Base-by-base conservation (phyloP, 1,140 invertebrate species). In the Temnothorax longispinosus region DNA sequence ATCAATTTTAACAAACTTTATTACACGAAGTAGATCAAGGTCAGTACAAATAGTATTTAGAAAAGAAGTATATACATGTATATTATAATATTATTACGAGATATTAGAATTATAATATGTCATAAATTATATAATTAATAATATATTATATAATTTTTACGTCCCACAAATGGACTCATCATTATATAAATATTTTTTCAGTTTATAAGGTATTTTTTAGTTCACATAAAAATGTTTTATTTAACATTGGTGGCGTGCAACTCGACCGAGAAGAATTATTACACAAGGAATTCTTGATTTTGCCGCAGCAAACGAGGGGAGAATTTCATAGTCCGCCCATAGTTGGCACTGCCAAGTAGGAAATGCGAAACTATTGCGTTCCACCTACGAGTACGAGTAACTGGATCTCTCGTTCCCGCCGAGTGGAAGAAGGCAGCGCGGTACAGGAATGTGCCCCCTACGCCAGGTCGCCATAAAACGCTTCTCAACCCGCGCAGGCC, bases 331-430 rank as follows among this genome's bases (percentile, higher is more conserved):
- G 21, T 32, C 21, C 35, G n/a, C 10, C 15, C 41, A 13, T 69
- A 2, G 13, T 41, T 10, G 54, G 35, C 50, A n/a, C 13, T 47
- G 56, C 58, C 32, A 52, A 32, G 35, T 64, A 78, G 72, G 72
- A 75, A 77, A 85, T 41, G 82, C 82, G 56, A 77, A 85, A 50
- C 41, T 77, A 56, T 76, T 54, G 35, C 56, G 47, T 64, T 62
- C 54, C 74, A 52, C 58, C 69, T 52, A 75, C 41, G 56, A 75
- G 72, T 52, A 75, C 27, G 56, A 75, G 72, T 77, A 85, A 85
- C 60, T 65, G 82, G 72, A 75, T 76, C 82, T 71, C 78, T 64
- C 56, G 27, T 15, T 85, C 65, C 52, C 47, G n/a, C n/a, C 35
- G 50, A 72, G 78, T 54, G 67, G 65, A 72, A 44, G 65, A 82